phyloP scores from a whole-genome alignment of 2,797 vertebrate species.

The Geotrypetes seraphini region DNA sequence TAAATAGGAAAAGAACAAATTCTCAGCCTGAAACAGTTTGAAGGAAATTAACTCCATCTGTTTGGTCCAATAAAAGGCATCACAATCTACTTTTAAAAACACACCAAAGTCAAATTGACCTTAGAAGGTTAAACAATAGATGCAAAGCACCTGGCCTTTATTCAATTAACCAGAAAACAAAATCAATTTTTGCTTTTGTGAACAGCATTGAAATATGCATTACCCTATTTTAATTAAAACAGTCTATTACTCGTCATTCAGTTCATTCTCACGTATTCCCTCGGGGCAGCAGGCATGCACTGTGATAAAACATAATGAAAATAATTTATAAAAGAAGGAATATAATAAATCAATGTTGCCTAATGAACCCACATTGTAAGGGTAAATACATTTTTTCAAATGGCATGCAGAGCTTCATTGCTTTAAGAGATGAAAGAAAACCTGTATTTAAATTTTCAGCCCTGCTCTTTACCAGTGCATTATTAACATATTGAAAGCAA shows the following conservation, averaged over 20 bases:
- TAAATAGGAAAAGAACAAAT: not conserved
- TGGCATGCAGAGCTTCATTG: constrained; percentile 11
- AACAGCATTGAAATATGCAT: constrained; percentile 54
- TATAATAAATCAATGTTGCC: constrained; percentile 46
- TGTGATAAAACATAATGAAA: constrained; percentile 56
- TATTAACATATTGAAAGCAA: constrained; percentile 7
- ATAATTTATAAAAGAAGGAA: constrained; percentile 55
- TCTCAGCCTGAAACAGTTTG: not conserved
- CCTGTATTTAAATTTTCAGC: constrained; percentile 9
- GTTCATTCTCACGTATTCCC: constrained; percentile 45
- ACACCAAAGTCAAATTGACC: constrained; percentile 1
- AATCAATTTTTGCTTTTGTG: constrained; percentile 59
- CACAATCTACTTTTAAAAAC: no score
- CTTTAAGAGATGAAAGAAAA: constrained; percentile 16
- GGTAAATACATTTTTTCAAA: constrained; percentile 15
- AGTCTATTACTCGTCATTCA: constrained; percentile 50
- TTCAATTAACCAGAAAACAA: no score
- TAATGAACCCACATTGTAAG: constrained; percentile 41
- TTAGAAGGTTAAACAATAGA: constrained; percentile 31
- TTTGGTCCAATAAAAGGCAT: no score
- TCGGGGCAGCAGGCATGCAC: constrained; percentile 41
- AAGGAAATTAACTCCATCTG: not conserved
- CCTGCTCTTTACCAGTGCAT: constrained; percentile 5
- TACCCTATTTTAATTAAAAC: constrained; percentile 63
- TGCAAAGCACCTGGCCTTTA: constrained; percentile 28